Base-by-base conservation (phyloP, 2,888 invertebrate species). In the Ichneumon xanthorius region DNA sequence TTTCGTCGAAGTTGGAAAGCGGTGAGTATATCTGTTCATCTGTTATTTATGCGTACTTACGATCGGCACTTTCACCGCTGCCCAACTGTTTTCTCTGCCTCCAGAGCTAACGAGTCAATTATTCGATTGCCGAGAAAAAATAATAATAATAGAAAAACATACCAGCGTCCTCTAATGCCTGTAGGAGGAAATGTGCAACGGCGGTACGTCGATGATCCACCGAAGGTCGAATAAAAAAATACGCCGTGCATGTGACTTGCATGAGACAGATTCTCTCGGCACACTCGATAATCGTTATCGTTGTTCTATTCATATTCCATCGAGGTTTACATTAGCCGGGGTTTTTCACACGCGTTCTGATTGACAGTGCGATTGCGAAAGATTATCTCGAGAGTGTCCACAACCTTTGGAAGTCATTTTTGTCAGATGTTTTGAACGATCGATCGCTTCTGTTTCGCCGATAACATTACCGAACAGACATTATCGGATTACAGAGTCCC, bases 51-150 rank as follows among this genome's bases (percentile, higher is more conserved):
- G 16, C 26, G 14, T 26, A 22, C 45, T 2, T 26, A 7, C 3
- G 19, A 48, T 73, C 55, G 45, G 9, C 63, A 67, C 80, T 80
- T 80, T 80, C 72, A 80, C 73, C 14, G 55, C 7, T 73, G 40
- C 16, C 22, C 55, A 22, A 72, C 19, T 55, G 7, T 73, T 67
- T 65, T 53, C 40, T 55, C 22, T 4, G 33, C 33, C 22, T 37
- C 45, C 19, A 53, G 63, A 22, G 55, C 7, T n/a, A 19, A 26
- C 11, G 14, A 53, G 48, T 33, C 6, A 19, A 19, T 19, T 11
- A 22, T 4, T 48, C 58, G 40, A 58, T 14, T 1, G 2, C 4
- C 22, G 26, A 2, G 19, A 45, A 33, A 65, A 30, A 65, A 14
- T 4, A 16, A 48, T 48, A 16, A 48, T 30, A 65, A 65, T n/a